Evolutionary conservation across 2,797 vertebrate species (phyloP), one percentile per base, ranked within the genome.

Genomic region (Siniperca scherzeri): DNA sequence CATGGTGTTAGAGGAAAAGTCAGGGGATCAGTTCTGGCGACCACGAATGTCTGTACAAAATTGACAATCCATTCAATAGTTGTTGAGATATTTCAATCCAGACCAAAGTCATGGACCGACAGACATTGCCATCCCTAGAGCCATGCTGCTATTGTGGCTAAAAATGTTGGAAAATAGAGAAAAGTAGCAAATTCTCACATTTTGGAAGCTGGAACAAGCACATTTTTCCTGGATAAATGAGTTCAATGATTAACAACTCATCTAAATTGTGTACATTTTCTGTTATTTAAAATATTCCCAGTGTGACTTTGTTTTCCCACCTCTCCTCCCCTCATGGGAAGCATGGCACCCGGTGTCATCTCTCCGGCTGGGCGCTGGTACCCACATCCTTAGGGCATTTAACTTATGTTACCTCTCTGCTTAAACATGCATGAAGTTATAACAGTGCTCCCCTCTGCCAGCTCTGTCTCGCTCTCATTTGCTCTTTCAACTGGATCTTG

Each of bases 401-500:
- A 89, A 87, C 84, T 88, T 52, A 8, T 76, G 87, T 82, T 87
- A 86, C 83, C 78, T 62, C 64, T 80, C 67, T 88, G 78, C 84
- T 91, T 92, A 89, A 92, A 92, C 88, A 91, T 93, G 90, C 93
- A 90, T 87, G 85, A 92, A 89, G 93, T 91, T 91, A 91, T 92
- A 88, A 85, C 77, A 85, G 86, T 1, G 36, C 82, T 68, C 53
- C 81, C 77, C 62, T 73, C 65, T 78, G 50, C 65, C 75, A 68
- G 67, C 40, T 3, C 76, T 78, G 40, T 70, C 78, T 66, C 74
- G 70, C 38, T 55, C 72, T 88, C 80, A 67, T 83, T 87, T 85
- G 62, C 68, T 87, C 76, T 81, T 55, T 87, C 82, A 60, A 70
- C 76, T 80, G 52, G 12, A 81, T 77, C 38, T 59, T 40, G 80